Percentiles rank a stretch among this genome's conserved stretches.
Evolutionary conservation across 1,140 invertebrate species (phyloP).

Genomic region (Aphelenchoides fujianensis): DNA sequence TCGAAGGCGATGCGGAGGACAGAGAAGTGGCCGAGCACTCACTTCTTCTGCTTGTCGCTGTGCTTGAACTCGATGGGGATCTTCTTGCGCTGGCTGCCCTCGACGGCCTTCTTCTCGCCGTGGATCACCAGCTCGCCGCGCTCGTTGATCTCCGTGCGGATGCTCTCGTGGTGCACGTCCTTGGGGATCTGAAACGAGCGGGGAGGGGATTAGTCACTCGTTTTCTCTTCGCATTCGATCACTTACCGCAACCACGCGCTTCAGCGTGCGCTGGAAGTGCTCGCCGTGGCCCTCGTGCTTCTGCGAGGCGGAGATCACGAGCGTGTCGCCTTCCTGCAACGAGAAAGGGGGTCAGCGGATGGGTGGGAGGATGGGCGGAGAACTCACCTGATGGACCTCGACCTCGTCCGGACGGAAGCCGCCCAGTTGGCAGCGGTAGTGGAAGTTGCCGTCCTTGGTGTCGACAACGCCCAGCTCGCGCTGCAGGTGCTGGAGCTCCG

Average conservation of each 20-base stretch:
- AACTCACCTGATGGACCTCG: slow-evolving; percentile 7
- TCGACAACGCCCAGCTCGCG: neutral
- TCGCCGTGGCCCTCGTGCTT: neutral
- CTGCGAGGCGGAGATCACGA: neutral
- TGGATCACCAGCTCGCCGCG: neutral
- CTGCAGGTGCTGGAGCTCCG: neutral
- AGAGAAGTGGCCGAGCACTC: too few species aligned
- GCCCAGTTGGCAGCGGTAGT: neutral
- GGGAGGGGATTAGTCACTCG: too few species aligned
- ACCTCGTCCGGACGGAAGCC: slow-evolving; percentile 8
- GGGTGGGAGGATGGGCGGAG: neutral
- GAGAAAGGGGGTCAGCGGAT: neutral
- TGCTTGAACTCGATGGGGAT: slow-evolving; percentile 10
- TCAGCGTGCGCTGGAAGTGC: neutral
- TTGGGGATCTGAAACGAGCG: too few species aligned
- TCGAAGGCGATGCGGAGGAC: too few species aligned
- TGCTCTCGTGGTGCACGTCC: neutral
- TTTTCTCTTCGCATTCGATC: too few species aligned
- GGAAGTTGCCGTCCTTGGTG: neutral
- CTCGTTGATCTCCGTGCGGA: neutral
- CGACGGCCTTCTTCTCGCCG: slow-evolving; percentile 7
- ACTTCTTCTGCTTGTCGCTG: neutral
- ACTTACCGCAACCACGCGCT: neutral
- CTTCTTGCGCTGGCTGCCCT: neutral
- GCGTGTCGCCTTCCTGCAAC: neutral